A percentile compares a stretch with the other conserved stretches of the same genome.
phyloP scores from a whole-genome alignment of 2,888 invertebrate genomes.

The Patella caerulea region DNA sequence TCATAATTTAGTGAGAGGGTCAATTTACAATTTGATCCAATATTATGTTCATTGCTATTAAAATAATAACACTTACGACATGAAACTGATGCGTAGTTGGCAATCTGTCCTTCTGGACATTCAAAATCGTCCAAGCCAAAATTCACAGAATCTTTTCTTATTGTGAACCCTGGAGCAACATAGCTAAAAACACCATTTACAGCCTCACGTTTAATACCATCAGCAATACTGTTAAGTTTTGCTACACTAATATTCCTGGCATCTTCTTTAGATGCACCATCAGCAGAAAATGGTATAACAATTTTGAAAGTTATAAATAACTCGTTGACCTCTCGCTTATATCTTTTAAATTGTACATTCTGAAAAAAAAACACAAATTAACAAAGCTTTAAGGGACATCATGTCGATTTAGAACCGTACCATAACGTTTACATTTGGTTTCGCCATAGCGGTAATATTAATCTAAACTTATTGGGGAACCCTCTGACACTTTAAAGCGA shows the following conservation, averaged over 20 bases:
- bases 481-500: no score
- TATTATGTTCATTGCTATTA: no score
- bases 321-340: no score
- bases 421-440: no score
- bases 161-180: slow-evolving; percentile 19
- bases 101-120: slow-evolving; percentile 18
- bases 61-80: slow-evolving; percentile 11
- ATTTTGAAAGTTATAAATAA: slow-evolving; percentile 4
- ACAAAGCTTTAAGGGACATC: no score
- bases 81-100: not conserved
- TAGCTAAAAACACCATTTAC: slow-evolving; percentile 30
- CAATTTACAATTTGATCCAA: no score
- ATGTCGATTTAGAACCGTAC: no score
- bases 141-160: slow-evolving; percentile 27
- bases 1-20: no score
- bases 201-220: slow-evolving; percentile 27
- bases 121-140: slow-evolving; percentile 19
- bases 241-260: slow-evolving; percentile 18
- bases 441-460: no score
- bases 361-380: no score
- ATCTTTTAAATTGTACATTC: no score
- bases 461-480: no score
- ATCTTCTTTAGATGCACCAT: slow-evolving; percentile 9
- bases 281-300: slow-evolving; percentile 20
- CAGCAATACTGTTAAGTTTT: slow-evolving; percentile 25